Conservation (phyloP, 2,888 invertebrate genomes). For the Drepanosiphum platanoidis region DNA sequence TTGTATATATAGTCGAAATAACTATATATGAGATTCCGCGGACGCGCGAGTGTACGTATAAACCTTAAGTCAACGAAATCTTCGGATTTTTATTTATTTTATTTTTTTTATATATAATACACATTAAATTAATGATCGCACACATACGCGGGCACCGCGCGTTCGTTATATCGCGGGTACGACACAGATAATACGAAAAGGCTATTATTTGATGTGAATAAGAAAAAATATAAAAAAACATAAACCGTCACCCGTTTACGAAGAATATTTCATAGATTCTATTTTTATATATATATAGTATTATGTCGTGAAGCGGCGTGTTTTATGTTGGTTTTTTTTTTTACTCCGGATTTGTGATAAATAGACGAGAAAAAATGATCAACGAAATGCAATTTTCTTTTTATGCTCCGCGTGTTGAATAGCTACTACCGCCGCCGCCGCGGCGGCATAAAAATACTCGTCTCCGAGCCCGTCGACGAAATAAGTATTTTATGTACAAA, state of each 20-base stretch:
- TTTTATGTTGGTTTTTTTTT: slow-evolving; percentile 6
- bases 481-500: not conserved
- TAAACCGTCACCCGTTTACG: not conserved
- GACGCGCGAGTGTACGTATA: not conserved
- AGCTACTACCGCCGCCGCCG: no score
- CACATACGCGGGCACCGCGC: not conserved
- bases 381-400: slow-evolving; percentile 3
- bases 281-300: not conserved
- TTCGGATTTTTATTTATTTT: not conserved
- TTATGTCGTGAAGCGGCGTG: not conserved
- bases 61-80: not conserved
- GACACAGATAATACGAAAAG: not conserved
- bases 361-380: slow-evolving; percentile 2
- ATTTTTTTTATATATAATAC: not conserved
- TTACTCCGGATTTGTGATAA: slow-evolving; percentile 13
- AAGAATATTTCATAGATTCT: not conserved
- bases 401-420: not conserved
- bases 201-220: not conserved
- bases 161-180: not conserved
- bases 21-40: slow-evolving; percentile 8
- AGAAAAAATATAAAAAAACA: not conserved
- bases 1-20: not conserved
- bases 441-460: not conserved
- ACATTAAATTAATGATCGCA: not conserved
- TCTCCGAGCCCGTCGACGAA: not conserved